Evolutionary conservation across 2,888 invertebrate species (phyloP), one percentile per base, ranked within the genome.

Genomic region (Eristalis arbustorum): DNA sequence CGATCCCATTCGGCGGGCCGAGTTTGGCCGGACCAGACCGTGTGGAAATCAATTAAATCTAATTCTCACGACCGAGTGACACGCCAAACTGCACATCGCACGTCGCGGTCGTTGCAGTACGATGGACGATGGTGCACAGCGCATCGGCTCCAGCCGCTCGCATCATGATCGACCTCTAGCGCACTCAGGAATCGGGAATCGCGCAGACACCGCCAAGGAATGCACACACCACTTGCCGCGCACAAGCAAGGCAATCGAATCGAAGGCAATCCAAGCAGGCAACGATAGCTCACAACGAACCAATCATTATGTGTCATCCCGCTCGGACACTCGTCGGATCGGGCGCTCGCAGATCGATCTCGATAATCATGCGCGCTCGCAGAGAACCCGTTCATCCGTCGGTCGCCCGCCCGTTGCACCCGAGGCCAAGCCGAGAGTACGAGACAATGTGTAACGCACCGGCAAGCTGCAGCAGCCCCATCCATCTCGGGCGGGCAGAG

Each of bases 11-110:
- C 90, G 89, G 14, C n/a, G n/a, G 49, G 82, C 85, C 89, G 66
- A 69, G 64, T 66, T 75, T 56, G 76, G 80, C 88, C 88, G 63
- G 64, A 64, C 76, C 61, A 80, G 89, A 90, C 89, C 91, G 91
- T 92, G 91, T 91, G 90, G 91, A 92, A 92, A 92, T 91, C 91
- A 92, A 91, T 92, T 92, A 92, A 92, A 91, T 90, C 90, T 89
- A 90, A 90, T 92, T 92, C 91, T 91, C 91, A 92, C 92, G 91
- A 92, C 91, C 91, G 87, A 87, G 87, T 87, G 87, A 87, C 87
- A 87, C 83, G 87, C 87, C 87, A 87, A 87, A 87, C 87, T 87
- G 87, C 87, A 87, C 87, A 74, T 83, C 75, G 87, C 75, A 87
- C 87, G 85, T 82, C 77, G 49, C 42, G 82, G 78, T 63, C 69